Evolutionary conservation across 64 coral and sea anemone genomes (phyloP), one percentile per base, ranked within the genome.

Genomic region (Montipora efflorescens): DNA sequence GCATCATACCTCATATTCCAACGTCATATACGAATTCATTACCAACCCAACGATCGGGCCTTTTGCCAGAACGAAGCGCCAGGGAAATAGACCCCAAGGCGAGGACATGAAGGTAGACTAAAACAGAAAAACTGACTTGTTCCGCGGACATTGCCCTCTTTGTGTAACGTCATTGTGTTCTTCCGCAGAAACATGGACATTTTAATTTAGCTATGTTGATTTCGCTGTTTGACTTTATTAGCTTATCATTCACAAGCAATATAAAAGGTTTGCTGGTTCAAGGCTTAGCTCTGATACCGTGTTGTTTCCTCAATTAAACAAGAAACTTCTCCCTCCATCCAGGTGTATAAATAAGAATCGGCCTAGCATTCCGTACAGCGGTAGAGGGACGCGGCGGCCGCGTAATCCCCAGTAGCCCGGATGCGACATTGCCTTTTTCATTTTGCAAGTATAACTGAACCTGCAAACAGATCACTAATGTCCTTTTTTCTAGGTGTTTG

Each of bases 61-160:
- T 4, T 99, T 91, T 95, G 95, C 98, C 74, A 92, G 98, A 82
- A 93, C 96, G 61, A 99, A 96, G 67, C 95, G 98, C 9, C 94
- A 94, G 62, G 74, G 78, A 74, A 67, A 74, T 28, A 48, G 44
- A 49, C 61, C 61, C 14, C 9, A 12, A 21, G 55, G 47, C 44
- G 70, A 18, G 72, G 66, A 47, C 44, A 8, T 22, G 69, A 85
- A 57, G 47, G 76, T 77, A 75, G 61, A 64, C 61, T 64, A 15
- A 64, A 14, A 14, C 9, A 14, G 9, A 1, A 16, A 14, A 19
- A 64, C 61, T 11, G 61, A 64, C 61, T 64, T 64, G 8, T 64
- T 55, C 61, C 14, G 3, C 14, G 61, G 61, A 11, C 61, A 15
- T 12, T 64, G 9, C 13, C 13, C 61, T 64, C 14, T 64, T 4